These are phyloP conservation scores for Neodiprion lecontei DNA, from an alignment of 1,140 invertebrate species.

Conservation along the genomic window DNA sequence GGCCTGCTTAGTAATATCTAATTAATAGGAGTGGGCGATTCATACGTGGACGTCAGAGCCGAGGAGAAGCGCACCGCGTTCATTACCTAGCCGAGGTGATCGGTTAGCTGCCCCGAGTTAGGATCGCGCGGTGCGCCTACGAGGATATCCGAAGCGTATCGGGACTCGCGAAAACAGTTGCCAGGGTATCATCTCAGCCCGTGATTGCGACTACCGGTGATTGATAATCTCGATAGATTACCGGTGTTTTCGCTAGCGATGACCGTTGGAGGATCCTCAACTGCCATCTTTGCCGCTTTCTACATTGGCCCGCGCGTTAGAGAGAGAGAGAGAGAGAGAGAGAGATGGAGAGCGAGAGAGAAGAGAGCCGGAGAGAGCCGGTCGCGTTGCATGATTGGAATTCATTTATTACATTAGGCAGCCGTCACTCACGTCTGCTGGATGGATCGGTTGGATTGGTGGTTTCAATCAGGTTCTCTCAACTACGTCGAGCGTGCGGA, in stretches of 20 bases:
- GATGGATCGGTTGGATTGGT: slow-evolving; percentile 32
- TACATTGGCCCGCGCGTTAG: slow-evolving; percentile 28
- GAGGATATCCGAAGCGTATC: no score
- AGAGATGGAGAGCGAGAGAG: neutral
- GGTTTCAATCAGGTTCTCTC: slow-evolving; percentile 36
- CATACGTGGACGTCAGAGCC: neutral
- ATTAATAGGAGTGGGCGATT: slow-evolving; percentile 7
- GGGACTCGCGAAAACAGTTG: neutral
- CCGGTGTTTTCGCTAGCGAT: neutral
- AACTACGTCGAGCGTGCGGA: neutral
- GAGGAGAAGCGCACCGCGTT: no score
- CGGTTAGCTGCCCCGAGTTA: no score
- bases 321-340: slow-evolving; percentile 7
- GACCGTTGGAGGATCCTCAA: neutral
- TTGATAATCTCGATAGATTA: neutral
- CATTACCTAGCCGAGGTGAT: no score
- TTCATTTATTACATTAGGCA: slow-evolving; percentile 52
- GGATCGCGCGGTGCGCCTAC: no score
- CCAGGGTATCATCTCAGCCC: no score
- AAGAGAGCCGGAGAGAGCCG: neutral
- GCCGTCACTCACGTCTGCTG: slow-evolving; percentile 37
- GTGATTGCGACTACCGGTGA: neutral
- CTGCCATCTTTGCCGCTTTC: slow-evolving; percentile 31
- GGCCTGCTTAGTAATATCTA: neutral
- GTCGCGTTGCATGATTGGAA: slow-evolving; percentile 40